These are phyloP conservation scores for Melanotaenia trifasciata DNA, from an alignment of 2,797 vertebrate species.

Conservation along the genomic window DNA sequence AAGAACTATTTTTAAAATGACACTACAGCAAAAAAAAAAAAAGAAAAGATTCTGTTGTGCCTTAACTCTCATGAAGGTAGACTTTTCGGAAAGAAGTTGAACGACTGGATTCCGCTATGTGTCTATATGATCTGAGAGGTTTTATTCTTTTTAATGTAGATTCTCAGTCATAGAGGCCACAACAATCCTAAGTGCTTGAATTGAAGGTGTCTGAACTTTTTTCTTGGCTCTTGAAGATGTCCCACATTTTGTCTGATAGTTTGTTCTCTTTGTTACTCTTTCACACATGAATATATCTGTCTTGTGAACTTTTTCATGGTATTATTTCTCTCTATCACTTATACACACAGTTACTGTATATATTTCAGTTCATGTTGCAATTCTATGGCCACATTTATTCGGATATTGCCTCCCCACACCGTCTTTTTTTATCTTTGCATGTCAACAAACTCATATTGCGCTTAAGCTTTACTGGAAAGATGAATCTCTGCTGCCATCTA, in stretches of 20 bases:
- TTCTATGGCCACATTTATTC: not conserved
- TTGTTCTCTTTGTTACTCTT: not conserved
- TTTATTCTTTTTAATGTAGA: not conserved
- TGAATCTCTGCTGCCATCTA: conserved; percentile 74
- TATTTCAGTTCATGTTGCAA: not conserved
- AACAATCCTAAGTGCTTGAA: not conserved
- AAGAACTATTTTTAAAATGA: not conserved
- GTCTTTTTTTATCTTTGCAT: not conserved
- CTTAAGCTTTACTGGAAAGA: not conserved
- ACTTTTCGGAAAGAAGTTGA: not conserved
- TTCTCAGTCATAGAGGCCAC: not conserved
- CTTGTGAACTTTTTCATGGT: not conserved
- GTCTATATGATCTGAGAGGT: not conserved
- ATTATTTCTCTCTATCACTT: not conserved
- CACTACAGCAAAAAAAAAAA: not conserved
- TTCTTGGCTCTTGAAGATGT: not conserved
- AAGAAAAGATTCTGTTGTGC: not conserved
- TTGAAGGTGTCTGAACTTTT: not conserved
- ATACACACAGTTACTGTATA: not conserved
- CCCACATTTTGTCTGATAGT: not conserved
- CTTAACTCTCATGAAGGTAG: not conserved
- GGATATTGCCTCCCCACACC: not conserved
- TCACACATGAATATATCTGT: not conserved
- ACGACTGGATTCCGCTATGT: not conserved
- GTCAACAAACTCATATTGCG: not conserved